phyloP scores from a whole-genome alignment of 2,113 vertebrate genomes.

The Stercorarius parasiticus region DNA sequence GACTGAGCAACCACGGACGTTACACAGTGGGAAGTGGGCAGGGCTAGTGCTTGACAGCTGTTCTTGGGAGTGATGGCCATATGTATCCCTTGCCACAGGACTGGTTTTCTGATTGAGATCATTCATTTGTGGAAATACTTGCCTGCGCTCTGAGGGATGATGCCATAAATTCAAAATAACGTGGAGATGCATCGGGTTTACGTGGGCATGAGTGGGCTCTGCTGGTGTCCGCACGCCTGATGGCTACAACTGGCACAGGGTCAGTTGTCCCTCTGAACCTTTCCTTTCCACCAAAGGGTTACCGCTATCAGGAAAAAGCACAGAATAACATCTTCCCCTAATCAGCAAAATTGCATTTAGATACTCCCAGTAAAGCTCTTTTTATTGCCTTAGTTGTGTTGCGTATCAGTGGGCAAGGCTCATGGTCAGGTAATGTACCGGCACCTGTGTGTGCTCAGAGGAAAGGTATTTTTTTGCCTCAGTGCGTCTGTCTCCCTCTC shows the following conservation, averaged over 20 bases:
- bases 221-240: neutral
- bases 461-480: neutral
- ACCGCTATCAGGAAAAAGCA: neutral
- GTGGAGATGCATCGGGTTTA: neutral
- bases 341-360: neutral
- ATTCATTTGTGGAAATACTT: conserved; percentile 50
- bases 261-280: neutral
- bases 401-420: neutral
- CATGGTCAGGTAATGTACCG: neutral
- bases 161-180: conserved; percentile 34
- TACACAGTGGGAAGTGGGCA: conserved; percentile 59
- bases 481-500: neutral
- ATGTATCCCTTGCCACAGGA: conserved; percentile 64
- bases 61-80: conserved; percentile 63
- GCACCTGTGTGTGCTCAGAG: neutral
- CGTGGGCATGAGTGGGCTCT: neutral
- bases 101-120: conserved; percentile 60
- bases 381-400: neutral
- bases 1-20: conserved; percentile 41
- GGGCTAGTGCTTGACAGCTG: conserved; percentile 62
- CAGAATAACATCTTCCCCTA: neutral
- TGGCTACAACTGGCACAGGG: conserved; percentile 1
- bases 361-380: neutral
- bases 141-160: conserved; percentile 26
- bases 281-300: neutral